Base-by-base conservation (phyloP, 2,113 vertebrate species). In the Phalacrocorax carbo region DNA sequence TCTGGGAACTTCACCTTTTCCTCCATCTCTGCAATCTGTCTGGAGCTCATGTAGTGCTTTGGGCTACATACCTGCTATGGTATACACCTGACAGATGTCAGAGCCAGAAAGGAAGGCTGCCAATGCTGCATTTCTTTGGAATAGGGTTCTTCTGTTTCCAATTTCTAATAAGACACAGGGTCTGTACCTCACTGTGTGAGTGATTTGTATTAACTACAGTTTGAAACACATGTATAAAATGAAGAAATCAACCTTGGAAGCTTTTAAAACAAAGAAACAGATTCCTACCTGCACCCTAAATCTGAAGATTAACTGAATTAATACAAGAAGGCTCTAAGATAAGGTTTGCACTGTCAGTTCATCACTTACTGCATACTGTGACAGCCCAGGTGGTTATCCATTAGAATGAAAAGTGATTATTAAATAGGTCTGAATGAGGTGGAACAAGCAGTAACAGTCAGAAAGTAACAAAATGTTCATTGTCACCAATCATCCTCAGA, bases 51-150 rank as follows among this genome's bases (percentile, higher is more conserved):
- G 16, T 8, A 60, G 23, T 17, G 29, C 25, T 55, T 48, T 70
- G 49, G 49, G 69, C 16, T 62, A 32, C 36, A 26, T 5, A 55
- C 25, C 71, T 70, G n/a, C 72, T 36, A 5, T 1, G 12, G 25
- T 10, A 25, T 30, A 60, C 1, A 3, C 32, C 36, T 0, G 0
- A 36, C 32, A 29, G 25, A 8, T 17, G 19, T 8, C 64, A 72
- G 72, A 81, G 32, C 14, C 38, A 84, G 54, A 48, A 60, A 65
- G 42, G 15, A 72, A 69, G 26, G 60, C 36, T 38, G 60, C 6
- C 40, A 15, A 17, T 25, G 29, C 51, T 70, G 26, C 29, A 38
- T 21, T 36, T 66, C 40, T 70, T 61, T 36, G 46, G 5, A 82
- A 49, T 4, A 40, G 9, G 2, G 29, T 12, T 81, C 30, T 54